Percentiles rank a stretch among this genome's conserved stretches.
These are phyloP conservation scores for Cephalopholis sonnerati DNA, from an alignment of 2,113 vertebrate species.

Conservation along the genomic window DNA sequence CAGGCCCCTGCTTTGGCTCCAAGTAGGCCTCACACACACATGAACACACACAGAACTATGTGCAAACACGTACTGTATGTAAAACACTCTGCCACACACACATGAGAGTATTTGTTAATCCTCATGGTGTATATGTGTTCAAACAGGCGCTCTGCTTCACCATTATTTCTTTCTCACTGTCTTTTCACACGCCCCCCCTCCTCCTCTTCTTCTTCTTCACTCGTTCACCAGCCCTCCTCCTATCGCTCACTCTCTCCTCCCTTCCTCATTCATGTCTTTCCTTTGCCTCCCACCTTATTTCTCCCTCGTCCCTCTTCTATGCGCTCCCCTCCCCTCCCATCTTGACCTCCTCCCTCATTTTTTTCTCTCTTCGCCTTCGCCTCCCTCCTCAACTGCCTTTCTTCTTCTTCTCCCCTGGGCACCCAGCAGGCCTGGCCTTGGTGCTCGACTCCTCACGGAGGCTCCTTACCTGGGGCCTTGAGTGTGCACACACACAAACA, in stretches of 20 bases:
- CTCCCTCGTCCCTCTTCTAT: conserved; percentile 62
- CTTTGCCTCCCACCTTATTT: conserved; percentile 71
- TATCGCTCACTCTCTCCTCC: conserved; percentile 44
- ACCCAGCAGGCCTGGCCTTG: conserved; percentile 89
- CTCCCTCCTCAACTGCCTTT: conserved; percentile 85
- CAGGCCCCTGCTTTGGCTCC: conserved; percentile 92
- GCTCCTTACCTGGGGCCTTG: conserved; percentile 90
- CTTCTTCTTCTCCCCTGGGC: conserved; percentile 81
- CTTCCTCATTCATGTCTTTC: conserved; percentile 64
- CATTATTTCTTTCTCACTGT: conserved; percentile 47
- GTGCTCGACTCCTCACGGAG: conserved; percentile 92
- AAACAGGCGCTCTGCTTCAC: conserved; percentile 44
- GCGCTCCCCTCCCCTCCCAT: conserved; percentile 55
- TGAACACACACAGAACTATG: conserved; percentile 39
- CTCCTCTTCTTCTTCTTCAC: conserved; percentile 44
- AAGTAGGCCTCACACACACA: conserved; percentile 85
- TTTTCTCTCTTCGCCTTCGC: conserved; percentile 75
- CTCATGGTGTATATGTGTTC: conserved; percentile 52
- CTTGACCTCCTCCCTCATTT: conserved; percentile 64
- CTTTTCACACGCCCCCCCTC: conserved; percentile 24
- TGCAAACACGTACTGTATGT: conserved; percentile 60
- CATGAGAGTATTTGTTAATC: conserved; percentile 66
- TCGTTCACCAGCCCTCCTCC: conserved; percentile 49
- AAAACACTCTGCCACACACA: conserved; percentile 70
- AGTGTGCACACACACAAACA: conserved; percentile 51